Conservation (phyloP, 2,888 invertebrate genomes). For the Macrostomum cliftonense region DNA sequence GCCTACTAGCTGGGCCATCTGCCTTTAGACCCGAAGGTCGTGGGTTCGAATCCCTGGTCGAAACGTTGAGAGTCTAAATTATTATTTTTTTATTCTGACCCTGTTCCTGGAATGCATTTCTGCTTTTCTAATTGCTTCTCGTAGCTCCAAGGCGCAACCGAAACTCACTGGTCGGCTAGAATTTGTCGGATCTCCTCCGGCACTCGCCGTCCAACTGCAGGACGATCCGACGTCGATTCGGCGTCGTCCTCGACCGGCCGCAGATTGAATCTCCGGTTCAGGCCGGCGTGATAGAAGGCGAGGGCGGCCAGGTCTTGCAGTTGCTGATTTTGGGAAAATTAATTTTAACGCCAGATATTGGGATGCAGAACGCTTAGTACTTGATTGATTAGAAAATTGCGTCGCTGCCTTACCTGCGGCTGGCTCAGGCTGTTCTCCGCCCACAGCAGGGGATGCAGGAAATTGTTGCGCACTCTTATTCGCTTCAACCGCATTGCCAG, state of each 20-base stretch:
- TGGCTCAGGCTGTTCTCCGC: slow-evolving; percentile 23
- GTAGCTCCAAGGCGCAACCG: neutral
- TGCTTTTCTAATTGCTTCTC: too few species aligned
- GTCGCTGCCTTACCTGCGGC: slow-evolving; percentile 21
- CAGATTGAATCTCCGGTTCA: neutral
- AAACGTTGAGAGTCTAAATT: too few species aligned
- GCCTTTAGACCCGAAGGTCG: too few species aligned
- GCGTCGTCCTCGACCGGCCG: too few species aligned
- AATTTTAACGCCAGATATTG: too few species aligned
- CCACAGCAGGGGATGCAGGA: slow-evolving; percentile 36
- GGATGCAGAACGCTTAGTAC: too few species aligned
- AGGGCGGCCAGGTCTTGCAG: slow-evolving; percentile 20
- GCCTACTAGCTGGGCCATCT: too few species aligned
- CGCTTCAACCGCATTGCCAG: slow-evolving; percentile 19
- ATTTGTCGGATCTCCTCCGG: neutral
- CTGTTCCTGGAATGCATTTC: too few species aligned
- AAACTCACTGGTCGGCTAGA: neutral
- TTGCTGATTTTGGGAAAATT: slow-evolving; percentile 2
- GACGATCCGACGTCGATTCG: neutral
- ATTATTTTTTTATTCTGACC: too few species aligned
- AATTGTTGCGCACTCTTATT: slow-evolving; percentile 29
- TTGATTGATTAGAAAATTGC: slow-evolving; percentile 7
- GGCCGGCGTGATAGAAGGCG: slow-evolving; percentile 5
- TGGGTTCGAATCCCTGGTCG: too few species aligned
- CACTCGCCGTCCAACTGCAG: neutral